Conservation (phyloP, 2,113 vertebrate genomes). For the Crypturellus undulatus region DNA sequence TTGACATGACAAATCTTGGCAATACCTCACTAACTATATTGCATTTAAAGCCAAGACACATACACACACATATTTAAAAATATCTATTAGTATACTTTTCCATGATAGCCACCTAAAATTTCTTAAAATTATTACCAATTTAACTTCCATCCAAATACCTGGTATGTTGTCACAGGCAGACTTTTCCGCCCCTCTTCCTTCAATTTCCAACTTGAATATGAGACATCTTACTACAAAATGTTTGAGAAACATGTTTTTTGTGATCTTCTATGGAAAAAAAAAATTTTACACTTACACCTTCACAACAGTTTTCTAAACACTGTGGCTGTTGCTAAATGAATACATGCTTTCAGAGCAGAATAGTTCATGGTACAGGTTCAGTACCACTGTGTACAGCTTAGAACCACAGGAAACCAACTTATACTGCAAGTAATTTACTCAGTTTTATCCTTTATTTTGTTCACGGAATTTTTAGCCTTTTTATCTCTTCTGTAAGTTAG, state of each 20-base stretch:
- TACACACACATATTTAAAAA: background rate
- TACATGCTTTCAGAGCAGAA: background rate
- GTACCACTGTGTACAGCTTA: background rate
- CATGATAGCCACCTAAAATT: background rate
- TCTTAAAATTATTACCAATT: background rate
- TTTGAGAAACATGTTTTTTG: background rate
- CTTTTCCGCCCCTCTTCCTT: background rate
- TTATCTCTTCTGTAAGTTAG: background rate
- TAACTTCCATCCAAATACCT: background rate
- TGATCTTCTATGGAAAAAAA: background rate
- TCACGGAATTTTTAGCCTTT: background rate
- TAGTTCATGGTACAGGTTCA: background rate
- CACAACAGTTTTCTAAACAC: background rate
- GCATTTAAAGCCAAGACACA: background rate
- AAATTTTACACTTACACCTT: background rate
- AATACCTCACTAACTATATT: background rate
- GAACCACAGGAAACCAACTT: background rate
- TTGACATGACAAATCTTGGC: background rate
- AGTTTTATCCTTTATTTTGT: background rate
- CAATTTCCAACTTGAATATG: background rate
- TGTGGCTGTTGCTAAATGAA: background rate
- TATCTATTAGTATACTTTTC: background rate
- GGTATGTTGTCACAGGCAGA: background rate
- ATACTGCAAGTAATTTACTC: constrained; percentile 28
- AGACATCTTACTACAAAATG: background rate